Base-by-base conservation (phyloP, 2,797 vertebrate species). In the Ara ararauna region DNA sequence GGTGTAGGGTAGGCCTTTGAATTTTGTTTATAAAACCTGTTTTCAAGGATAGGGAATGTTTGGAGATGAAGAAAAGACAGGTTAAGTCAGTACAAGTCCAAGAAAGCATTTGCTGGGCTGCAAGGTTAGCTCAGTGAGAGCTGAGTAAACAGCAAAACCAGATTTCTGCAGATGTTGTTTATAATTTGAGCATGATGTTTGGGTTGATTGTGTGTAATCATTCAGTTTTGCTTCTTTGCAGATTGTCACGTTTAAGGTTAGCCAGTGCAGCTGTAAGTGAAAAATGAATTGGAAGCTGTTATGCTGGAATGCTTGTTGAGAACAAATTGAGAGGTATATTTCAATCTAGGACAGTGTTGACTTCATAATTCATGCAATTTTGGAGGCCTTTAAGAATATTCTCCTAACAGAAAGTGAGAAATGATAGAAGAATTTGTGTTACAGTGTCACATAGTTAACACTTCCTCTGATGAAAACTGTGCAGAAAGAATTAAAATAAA, bases 151-250 rank as follows among this genome's bases (percentile, higher is more conserved):
- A 80, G 14, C 34, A 88, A 66, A 40, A 60, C 14, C 16, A 79
- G 16, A 79, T 61, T 88, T 85, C 23, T 88, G 42, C 70, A 94
- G 53, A 77, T 87, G 45, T 47, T 94, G 68, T 80, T 94, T 90
- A 61, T 40, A 85, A 65, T 87, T 83, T 74, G 30, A 87, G 34
- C 5, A 4, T 80, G 61, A 73, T 86, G 36, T 86, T 91, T 92
- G 51, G 11, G 14, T 66, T 93, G 73, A 73, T 81, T 62, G 11
- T 32, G 13, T 73, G 11, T 72, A 70, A 65, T 88, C 15, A 65
- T 86, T 95, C 85, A 64, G n/a, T 93, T 95, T 93, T 94, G 32
- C 45, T 77, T 68, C 61, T 85, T 76, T 74, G 13, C 40, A 92
- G 23, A 54, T 67, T 85, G 45, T 66, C 45, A 77, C 4, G 0